Evolutionary conservation across 2,888 invertebrate species (phyloP).

Genomic region (Dromius quadrimaculatus): DNA sequence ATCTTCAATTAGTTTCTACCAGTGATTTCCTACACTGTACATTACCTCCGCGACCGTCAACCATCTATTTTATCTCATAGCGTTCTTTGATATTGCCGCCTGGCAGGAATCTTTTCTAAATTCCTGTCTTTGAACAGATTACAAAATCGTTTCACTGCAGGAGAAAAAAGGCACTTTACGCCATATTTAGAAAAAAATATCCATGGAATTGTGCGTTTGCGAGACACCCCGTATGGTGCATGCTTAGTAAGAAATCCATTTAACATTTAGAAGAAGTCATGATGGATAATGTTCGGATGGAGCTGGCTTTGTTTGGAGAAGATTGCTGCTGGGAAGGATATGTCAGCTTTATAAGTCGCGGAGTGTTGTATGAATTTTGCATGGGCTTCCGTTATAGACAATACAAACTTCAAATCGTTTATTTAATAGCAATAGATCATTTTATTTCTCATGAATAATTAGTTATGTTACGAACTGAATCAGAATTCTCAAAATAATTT

Average conservation of each 20-base stretch:
- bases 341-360: conserved; percentile 33
- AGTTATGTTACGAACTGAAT: too few relatives aligned
- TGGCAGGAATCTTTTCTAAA: conserved; percentile 3
- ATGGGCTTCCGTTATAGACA: too few relatives aligned
- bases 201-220: conserved; percentile 17
- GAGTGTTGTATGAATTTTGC: conserved; percentile 14
- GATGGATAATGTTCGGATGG: conserved; percentile 25
- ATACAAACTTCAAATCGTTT: too few relatives aligned
- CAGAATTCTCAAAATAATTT: too few relatives aligned
- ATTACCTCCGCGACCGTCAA: background rate
- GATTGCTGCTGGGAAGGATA: conserved; percentile 21
- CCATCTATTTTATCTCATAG: background rate
- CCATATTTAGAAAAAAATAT: conserved; percentile 38
- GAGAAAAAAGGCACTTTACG: conserved; percentile 14
- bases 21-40: conserved; percentile 1
- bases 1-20: background rate
- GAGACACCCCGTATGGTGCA: conserved; percentile 31
- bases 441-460: too few relatives aligned
- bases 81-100: conserved; percentile 14
- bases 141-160: conserved; percentile 2
- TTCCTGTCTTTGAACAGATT: conserved; percentile 16
- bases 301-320: conserved; percentile 31
- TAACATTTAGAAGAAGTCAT: conserved; percentile 27
- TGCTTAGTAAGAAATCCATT: conserved; percentile 5
- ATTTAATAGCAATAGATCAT: too few relatives aligned